Base-by-base conservation (phyloP, 2,113 vertebrate species). In the Esox niger region DNA sequence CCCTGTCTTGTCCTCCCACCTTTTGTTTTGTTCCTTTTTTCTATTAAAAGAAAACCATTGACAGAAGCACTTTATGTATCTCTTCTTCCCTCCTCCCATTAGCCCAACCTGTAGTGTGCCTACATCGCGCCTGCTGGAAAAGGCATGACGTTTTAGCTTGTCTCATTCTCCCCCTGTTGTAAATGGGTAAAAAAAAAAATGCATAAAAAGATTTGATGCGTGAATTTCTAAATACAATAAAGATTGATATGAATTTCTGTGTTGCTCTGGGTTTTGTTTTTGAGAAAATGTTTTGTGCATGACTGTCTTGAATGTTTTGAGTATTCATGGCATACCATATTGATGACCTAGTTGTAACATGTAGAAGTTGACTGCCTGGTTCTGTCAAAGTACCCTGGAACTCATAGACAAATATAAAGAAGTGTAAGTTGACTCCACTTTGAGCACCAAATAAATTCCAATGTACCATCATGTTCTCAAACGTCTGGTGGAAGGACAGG, bases 191-290 rank as follows among this genome's bases (percentile, higher is more conserved):
- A 26, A 62, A 73, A 85, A 84, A 73, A 52, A 84, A 85, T 75
- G 74, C 70, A 73, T 69, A 82, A 82, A 85, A 89, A 75, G 77
- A 89, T 87, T 88, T 90, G 89, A 91, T 87, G 86, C 85, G 89
- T 91, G 88, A 82, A 91, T 93, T 93, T 91, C 89, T 91, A 93
- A 92, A 80, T 88, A 91, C 89, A 91, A 91, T 92, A 92, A 92
- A 93, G 88, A 91, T 91, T 93, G 88, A 89, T 93, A 91, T 91
- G 88, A 90, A 91, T 86, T 91, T 90, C 63, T 55, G 76, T 57
- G 49, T 73, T 73, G 20, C 46, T 70, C 30, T 57, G 35, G 27
- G 57, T 31, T 68, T 43, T 29, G 38, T 35, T 27, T 56, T 26
- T 25, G 10, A 4, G 26, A 9, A 15, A 31, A 52, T 61, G 9